phyloP scores from a whole-genome alignment of 2,113 vertebrate species.

The Chionomys nivalis region DNA sequence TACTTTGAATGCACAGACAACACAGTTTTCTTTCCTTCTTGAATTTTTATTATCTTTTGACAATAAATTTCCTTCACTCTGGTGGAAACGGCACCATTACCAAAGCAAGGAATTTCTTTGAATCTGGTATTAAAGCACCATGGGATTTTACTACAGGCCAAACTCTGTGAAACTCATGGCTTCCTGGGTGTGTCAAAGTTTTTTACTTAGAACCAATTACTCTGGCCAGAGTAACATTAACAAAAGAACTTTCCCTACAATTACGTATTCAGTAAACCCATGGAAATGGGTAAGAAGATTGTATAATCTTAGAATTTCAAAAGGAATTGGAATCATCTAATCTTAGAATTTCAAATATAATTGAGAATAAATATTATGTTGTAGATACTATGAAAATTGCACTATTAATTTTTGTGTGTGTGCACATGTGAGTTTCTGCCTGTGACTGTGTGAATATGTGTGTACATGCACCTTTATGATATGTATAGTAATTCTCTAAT shows the following conservation, averaged over 20 bases:
- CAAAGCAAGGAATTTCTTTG: not conserved
- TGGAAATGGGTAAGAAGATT: not conserved
- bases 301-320: not conserved
- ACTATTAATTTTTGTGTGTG: not conserved
- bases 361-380: not conserved
- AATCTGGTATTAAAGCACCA: not conserved
- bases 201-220: slow-evolving; percentile 4
- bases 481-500: not conserved
- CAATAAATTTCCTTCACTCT: not conserved
- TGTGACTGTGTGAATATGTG: not conserved
- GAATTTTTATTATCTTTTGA: not conserved
- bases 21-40: not conserved
- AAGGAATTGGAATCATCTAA: not conserved
- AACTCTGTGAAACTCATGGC: not conserved
- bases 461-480: not conserved
- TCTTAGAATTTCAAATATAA: not conserved
- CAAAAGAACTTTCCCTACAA: not conserved
- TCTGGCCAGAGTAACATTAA: not conserved
- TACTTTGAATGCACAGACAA: not conserved
- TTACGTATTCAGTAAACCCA: not conserved
- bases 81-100: not conserved
- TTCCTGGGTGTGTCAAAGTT: not conserved
- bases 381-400: not conserved
- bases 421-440: not conserved
- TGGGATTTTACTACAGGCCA: slow-evolving; percentile 1